Conservation (phyloP, 2,113 vertebrate genomes). For the Bufo bufo region DNA sequence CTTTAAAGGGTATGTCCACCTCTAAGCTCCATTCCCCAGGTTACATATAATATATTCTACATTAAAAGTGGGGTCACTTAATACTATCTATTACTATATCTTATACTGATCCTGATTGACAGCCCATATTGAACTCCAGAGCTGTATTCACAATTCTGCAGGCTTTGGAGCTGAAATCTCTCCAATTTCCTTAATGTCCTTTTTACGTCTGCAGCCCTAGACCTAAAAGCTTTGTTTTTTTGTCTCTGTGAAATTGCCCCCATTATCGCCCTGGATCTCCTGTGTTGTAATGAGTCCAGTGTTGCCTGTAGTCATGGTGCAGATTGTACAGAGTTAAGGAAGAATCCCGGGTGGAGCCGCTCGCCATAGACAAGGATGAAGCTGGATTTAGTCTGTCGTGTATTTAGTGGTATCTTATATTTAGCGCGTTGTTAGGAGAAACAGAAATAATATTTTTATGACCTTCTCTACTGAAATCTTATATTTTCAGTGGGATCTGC, state of each 20-base stretch:
- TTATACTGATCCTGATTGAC: neutral
- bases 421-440: conserved; percentile 3
- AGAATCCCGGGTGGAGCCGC: neutral
- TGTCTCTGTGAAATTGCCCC: too few species aligned
- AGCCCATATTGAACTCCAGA: neutral
- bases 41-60: too few species aligned
- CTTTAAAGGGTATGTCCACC: too few species aligned
- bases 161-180: neutral
- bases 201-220: neutral
- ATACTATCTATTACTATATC: neutral
- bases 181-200: neutral
- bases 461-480: neutral
- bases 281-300: neutral
- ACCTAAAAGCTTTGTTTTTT: too few species aligned
- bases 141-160: neutral
- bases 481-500: neutral
- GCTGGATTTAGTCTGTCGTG: conserved; percentile 17
- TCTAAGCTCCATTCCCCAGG: too few species aligned
- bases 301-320: neutral
- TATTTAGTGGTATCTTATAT: conserved; percentile 7
- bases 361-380: neutral
- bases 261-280: neutral
- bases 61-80: too few species aligned
- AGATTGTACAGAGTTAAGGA: conserved; percentile 8
- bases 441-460: conserved; percentile 17